phyloP scores from a whole-genome alignment of 2,888 invertebrate species.

The Agrotis puta region DNA sequence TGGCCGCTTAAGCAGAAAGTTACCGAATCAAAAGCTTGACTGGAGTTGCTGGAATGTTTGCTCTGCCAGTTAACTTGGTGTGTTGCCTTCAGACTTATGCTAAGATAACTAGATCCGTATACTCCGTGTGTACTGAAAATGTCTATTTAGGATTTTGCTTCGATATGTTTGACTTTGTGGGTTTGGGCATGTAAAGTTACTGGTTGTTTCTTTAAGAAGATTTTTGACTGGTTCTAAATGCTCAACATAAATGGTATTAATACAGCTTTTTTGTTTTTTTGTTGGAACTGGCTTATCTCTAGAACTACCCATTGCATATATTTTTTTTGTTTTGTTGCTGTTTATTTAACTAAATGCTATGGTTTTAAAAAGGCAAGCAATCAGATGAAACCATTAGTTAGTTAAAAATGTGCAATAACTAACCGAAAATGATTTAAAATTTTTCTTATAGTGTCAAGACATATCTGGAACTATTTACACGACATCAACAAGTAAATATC shows the following conservation, averaged over 20 bases:
- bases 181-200: not conserved
- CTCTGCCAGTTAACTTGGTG: constrained; percentile 74
- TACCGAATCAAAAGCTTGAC: constrained; percentile 80
- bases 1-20: constrained; percentile 79
- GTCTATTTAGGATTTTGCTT: not conserved
- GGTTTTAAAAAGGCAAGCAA: too few relatives aligned
- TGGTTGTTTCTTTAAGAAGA: not conserved
- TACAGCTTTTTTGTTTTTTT: too few relatives aligned
- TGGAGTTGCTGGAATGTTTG: constrained; percentile 78
- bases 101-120: constrained; percentile 66
- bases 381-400: too few relatives aligned
- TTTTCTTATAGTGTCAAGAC: too few relatives aligned
- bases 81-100: constrained; percentile 69
- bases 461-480: not conserved
- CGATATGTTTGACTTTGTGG: not conserved
- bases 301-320: too few relatives aligned
- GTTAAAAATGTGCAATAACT: too few relatives aligned
- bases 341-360: too few relatives aligned
- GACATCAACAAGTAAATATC: not conserved
- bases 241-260: too few relatives aligned
- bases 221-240: too few relatives aligned
- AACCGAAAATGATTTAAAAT: too few relatives aligned
- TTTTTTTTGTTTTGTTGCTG: too few relatives aligned
- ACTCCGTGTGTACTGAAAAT: constrained; percentile 34
- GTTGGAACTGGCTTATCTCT: too few relatives aligned